Percentiles rank a stretch among this genome's conserved stretches.
phyloP scores from a whole-genome alignment of 2,888 invertebrate species.

The Papilio elwesi region DNA sequence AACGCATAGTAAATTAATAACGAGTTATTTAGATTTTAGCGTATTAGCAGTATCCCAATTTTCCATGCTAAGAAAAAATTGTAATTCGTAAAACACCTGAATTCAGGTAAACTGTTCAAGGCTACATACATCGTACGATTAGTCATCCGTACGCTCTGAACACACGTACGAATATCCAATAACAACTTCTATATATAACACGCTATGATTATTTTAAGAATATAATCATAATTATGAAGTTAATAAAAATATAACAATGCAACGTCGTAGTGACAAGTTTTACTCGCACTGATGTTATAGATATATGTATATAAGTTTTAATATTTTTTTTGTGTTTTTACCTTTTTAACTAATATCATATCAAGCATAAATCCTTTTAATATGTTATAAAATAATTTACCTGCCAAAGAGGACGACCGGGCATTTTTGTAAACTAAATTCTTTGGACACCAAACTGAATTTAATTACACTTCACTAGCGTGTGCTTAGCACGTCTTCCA shows the following conservation, averaged over 20 bases:
- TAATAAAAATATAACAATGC: not conserved
- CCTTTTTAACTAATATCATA: no score
- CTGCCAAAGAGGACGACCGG: slow-evolving; percentile 91
- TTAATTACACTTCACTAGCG: slow-evolving; percentile 60
- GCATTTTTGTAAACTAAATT: slow-evolving; percentile 81
- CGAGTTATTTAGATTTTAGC: no score
- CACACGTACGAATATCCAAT: slow-evolving; percentile 7
- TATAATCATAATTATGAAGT: not conserved
- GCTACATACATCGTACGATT: slow-evolving; percentile 47
- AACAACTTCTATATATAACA: slow-evolving; percentile 1
- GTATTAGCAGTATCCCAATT: not conserved
- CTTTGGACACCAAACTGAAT: slow-evolving; percentile 60
- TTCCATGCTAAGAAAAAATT: not conserved
- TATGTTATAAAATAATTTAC: slow-evolving; percentile 64
- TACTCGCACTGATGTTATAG: not conserved
- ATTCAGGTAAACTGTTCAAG: slow-evolving; percentile 64
- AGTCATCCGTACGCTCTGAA: slow-evolving; percentile 46
- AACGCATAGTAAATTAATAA: not conserved
- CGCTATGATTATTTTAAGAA: not conserved
- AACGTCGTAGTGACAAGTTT: not conserved
- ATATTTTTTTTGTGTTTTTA: no score
- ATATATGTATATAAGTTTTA: no score
- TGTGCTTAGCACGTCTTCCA: slow-evolving; percentile 65
- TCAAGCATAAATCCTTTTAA: no score
- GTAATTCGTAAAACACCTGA: slow-evolving; percentile 48